Conservation (phyloP, 2,113 vertebrate genomes). For the Pterocles gutturalis region DNA sequence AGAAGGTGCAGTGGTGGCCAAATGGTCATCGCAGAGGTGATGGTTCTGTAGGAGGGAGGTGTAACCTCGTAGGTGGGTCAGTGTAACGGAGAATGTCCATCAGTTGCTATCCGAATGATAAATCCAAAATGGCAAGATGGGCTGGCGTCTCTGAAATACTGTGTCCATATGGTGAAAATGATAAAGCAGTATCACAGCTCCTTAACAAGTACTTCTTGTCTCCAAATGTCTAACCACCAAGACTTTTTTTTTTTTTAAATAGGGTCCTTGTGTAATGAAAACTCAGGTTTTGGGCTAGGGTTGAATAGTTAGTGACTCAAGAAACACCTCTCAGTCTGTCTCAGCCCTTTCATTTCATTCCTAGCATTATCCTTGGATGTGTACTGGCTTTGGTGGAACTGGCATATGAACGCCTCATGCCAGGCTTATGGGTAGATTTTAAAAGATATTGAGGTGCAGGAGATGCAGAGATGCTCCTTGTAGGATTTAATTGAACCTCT, state of each 20-base stretch:
- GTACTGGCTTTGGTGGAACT: neutral
- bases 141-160: neutral
- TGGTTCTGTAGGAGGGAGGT: neutral
- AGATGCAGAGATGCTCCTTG: neutral
- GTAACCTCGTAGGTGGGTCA: accelerated
- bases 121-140: neutral
- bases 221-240: neutral
- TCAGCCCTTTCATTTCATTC: neutral
- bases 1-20: accelerated
- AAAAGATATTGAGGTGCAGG: neutral
- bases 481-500: neutral
- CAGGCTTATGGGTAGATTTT: neutral
- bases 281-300: neutral
- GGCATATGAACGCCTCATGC: neutral
- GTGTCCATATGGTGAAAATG: neutral
- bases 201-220: neutral
- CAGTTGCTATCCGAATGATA: neutral
- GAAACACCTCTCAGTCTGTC: neutral
- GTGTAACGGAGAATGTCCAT: neutral
- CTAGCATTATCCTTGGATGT: accelerated
- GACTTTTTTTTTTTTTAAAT: neutral
- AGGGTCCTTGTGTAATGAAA: neutral
- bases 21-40: neutral
- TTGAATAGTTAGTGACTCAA: neutral
- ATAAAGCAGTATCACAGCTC: neutral